Conservation (phyloP, 2,888 invertebrate genomes). For the Epinotia nisella region DNA sequence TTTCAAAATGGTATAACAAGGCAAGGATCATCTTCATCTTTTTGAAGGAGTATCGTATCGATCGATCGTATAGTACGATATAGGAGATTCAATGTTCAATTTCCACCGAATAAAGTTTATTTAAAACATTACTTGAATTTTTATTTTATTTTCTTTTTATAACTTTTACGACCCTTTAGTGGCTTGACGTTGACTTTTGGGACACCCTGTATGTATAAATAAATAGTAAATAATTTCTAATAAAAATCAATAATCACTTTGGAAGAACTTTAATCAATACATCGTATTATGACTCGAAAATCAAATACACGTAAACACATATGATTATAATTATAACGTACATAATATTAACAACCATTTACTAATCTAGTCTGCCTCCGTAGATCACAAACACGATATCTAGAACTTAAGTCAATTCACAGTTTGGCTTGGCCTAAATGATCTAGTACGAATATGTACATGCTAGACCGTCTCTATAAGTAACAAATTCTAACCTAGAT, state of each 20-base stretch:
- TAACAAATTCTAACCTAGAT: constrained; percentile 57
- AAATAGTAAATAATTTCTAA: background rate
- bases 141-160: no score
- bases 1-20: no score
- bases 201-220: no score
- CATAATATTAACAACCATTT: constrained; percentile 59
- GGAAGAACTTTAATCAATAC: constrained; percentile 74
- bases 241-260: constrained; percentile 54
- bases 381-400: constrained; percentile 58
- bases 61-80: no score
- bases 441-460: constrained; percentile 52
- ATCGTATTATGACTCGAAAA: constrained; percentile 66
- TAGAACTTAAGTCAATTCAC: constrained; percentile 62
- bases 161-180: no score
- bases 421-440: constrained; percentile 70
- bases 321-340: constrained; percentile 54
- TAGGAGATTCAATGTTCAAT: no score
- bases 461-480: constrained; percentile 50
- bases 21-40: no score
- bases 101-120: no score
- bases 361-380: constrained; percentile 55
- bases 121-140: no score
- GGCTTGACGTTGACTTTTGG: no score
- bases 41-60: no score
- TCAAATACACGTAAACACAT: constrained; percentile 57